phyloP scores from a whole-genome alignment of 2,888 invertebrate genomes.

The Drosophila neutralis region DNA sequence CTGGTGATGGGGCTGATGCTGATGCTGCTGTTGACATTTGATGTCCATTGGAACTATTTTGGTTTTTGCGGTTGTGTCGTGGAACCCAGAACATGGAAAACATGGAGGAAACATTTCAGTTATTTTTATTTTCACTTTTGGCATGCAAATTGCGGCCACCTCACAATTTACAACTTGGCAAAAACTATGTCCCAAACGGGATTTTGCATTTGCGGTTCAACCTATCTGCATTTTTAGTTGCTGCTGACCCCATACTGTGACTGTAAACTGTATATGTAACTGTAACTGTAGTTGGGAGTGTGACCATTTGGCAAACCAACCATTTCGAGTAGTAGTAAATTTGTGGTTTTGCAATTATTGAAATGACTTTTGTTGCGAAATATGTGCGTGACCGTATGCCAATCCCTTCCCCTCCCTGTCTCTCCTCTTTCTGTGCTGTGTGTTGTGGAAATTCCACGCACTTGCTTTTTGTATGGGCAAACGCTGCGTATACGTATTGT shows the following conservation, averaged over 20 bases:
- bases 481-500: conserved; percentile 62
- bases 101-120: conserved; percentile 75
- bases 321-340: conserved; percentile 82
- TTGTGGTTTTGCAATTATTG: conserved; percentile 84
- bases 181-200: conserved; percentile 64
- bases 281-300: conserved; percentile 38
- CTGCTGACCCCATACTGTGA: conserved; percentile 7
- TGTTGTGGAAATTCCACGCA: conserved; percentile 70
- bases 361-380: conserved; percentile 79
- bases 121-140: conserved; percentile 75
- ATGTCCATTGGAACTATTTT: conserved; percentile 84
- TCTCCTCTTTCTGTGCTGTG: conserved; percentile 5
- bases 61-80: conserved; percentile 77
- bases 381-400: conserved; percentile 54
- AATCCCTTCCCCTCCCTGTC: neutral
- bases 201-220: conserved; percentile 77
- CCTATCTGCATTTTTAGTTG: conserved; percentile 53
- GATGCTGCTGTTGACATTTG: conserved; percentile 83
- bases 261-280: conserved; percentile 1
- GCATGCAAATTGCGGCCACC: conserved; percentile 73
- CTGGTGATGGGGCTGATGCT: conserved; percentile 59
- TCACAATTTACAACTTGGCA: conserved; percentile 69
- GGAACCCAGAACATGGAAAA: conserved; percentile 56
- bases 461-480: conserved; percentile 43
- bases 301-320: conserved; percentile 61